Base-by-base conservation (phyloP, 1,140 invertebrate genomes). In the Potamilus streckersoni region DNA sequence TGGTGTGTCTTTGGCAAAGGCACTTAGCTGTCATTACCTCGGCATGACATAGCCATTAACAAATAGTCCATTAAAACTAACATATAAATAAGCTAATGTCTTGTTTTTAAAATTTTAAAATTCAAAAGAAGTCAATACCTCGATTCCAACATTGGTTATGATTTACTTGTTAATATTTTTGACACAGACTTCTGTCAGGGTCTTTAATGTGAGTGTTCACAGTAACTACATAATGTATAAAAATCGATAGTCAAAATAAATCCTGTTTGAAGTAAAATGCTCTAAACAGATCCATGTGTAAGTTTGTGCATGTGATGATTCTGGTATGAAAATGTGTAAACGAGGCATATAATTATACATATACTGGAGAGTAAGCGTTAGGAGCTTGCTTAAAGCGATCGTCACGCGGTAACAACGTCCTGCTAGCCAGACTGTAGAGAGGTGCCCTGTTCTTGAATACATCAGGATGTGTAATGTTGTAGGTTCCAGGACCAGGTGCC, bases 401-500 rank as follows among this genome's bases (percentile, higher is more conserved):
- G 90, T 94, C 95, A 13, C 92, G 92, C 0, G 95, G 94, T 88
- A 79, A 93, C 92, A 83, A 23, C 23, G 93, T 95, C 59, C 96
- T 92, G 27, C 93, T 93, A 57, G 94, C 94, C 81, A 98, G 95
- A 27, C 95, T 95, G 88, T 96, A 98, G 63, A 94, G 92, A 1
- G 97, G 96, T 62, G 95, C 86, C 62, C 89, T 91, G 13, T 87
- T 92, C 82, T 95, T 93, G 79, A 92, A 92, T 78, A 92, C 92
- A 59, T 91, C 84, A 20, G 90, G 90, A 66, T 94, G 93, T 16
- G 93, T 92, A 5, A 82, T 80, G 69, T 86, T 85, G 80, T 91
- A 91, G 2, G 87, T 85, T 55, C 88, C 90, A 55, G 91, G 90
- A 55, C 90, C 91, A 27, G 91, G 91, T n/a, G 89, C 87, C 90